Percentiles rank a stretch among this genome's conserved stretches.
Evolutionary conservation across 2,113 vertebrate species (phyloP).

Genomic region (Calyptomena viridis): DNA sequence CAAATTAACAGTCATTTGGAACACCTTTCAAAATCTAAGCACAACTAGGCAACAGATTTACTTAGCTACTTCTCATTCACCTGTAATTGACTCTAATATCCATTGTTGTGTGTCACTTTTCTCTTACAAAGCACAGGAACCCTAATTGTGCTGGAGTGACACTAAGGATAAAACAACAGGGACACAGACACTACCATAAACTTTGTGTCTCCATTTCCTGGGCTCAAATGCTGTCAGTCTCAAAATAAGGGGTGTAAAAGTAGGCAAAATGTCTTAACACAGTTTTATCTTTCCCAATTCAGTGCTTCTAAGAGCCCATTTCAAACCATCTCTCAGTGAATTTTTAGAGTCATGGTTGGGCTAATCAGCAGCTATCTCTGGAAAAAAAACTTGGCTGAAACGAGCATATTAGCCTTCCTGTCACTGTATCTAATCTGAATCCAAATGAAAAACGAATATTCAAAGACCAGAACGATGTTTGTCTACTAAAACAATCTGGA

Average conservation of each 20-base stretch:
- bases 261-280: neutral
- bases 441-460: conserved; percentile 31
- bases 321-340: neutral
- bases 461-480: neutral
- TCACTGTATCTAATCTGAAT: neutral
- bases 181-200: neutral
- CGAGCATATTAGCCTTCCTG: neutral
- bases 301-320: neutral
- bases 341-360: neutral
- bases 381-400: conserved; percentile 33
- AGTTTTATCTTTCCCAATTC: neutral
- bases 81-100: neutral
- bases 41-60: neutral
- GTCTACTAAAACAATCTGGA: neutral
- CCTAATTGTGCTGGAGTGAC: neutral
- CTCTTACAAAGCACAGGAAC: neutral
- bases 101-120: neutral
- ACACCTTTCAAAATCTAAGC: neutral
- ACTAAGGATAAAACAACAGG: neutral
- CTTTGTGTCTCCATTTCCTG: neutral
- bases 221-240: neutral
- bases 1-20: neutral
- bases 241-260: neutral
- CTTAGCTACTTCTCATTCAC: neutral
- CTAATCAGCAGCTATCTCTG: conserved; percentile 12